Evolutionary conservation across 2,113 vertebrate genomes (phyloP).

Genomic region (Caranx ignobilis): DNA sequence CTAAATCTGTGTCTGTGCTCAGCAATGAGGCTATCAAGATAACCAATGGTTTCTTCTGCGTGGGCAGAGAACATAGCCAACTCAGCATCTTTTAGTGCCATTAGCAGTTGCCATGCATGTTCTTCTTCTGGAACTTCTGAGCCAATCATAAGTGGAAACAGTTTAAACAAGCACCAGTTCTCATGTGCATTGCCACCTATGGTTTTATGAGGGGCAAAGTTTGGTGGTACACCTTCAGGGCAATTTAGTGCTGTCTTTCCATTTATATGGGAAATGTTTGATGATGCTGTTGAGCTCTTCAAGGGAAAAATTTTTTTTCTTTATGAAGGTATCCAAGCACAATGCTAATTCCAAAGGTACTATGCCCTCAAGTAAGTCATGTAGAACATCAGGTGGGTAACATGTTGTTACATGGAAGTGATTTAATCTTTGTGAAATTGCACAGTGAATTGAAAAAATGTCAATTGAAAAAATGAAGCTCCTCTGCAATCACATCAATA

Average conservation of each 20-base stretch:
- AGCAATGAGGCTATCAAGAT: slow-evolving; percentile 7
- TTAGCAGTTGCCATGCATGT: slow-evolving; percentile 21
- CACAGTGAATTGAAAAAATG: slow-evolving; percentile 23
- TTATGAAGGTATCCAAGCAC: slow-evolving; percentile 27
- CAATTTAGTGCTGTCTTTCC: slow-evolving; percentile 29
- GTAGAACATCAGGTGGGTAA: slow-evolving; percentile 15
- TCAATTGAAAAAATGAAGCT: slow-evolving; percentile 53
- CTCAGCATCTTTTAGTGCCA: slow-evolving; percentile 53
- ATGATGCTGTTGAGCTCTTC: slow-evolving; percentile 13
- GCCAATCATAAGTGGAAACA: slow-evolving; percentile 50
- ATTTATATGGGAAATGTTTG: not conserved
- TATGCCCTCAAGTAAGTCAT: slow-evolving; percentile 17
- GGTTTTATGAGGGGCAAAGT: no score
- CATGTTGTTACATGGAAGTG: slow-evolving; percentile 44
- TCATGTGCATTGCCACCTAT: not conserved
- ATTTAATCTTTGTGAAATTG: slow-evolving; percentile 27
- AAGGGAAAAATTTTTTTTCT: slow-evolving; percentile 53
- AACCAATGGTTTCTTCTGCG: slow-evolving; percentile 33
- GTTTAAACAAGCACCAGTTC: slow-evolving; percentile 27
- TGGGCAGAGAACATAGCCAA: not conserved
- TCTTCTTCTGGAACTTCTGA: slow-evolving; percentile 38
- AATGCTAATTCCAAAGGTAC: slow-evolving; percentile 21
- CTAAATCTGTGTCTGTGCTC: slow-evolving; percentile 45
- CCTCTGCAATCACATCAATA: slow-evolving; percentile 42
- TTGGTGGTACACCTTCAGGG: not conserved